Percentiles rank a stretch among this genome's conserved stretches.
Evolutionary conservation across 2,888 invertebrate genomes (phyloP).

Genomic region (Agrochola circellaris): DNA sequence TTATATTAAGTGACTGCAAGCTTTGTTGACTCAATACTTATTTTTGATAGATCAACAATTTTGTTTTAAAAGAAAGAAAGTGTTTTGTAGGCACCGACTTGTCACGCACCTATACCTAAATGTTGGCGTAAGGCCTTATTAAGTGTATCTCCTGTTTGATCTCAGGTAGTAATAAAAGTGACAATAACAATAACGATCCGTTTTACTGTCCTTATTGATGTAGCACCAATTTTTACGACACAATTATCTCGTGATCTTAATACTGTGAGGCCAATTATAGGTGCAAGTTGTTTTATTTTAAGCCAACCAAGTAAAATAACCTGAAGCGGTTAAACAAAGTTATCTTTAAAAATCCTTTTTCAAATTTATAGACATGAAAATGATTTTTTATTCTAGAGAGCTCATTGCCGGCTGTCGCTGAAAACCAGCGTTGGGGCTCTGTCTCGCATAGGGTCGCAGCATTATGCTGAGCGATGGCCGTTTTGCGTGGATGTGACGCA

Average conservation of each 20-base stretch:
- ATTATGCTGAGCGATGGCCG: too few relatives aligned
- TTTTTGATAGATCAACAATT: neutral
- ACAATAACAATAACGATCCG: neutral
- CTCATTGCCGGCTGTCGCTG: too few relatives aligned
- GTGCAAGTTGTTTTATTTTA: neutral
- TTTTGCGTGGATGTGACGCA: too few relatives aligned
- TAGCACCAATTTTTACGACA: neutral
- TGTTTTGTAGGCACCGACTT: neutral
- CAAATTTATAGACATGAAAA: neutral
- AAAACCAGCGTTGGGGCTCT: too few relatives aligned
- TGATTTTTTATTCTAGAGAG: neutral
- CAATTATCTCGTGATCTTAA: neutral
- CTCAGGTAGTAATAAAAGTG: slow-evolving; percentile 21
- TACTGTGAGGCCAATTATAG: neutral
- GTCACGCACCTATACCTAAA: neutral
- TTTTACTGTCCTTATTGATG: neutral
- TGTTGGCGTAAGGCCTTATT: neutral
- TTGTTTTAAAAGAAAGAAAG: neutral
- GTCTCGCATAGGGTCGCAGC: too few relatives aligned
- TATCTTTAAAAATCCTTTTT: neutral
- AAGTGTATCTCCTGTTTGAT: slow-evolving; percentile 26
- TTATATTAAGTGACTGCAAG: neutral
- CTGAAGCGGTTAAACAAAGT: neutral
- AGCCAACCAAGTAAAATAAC: neutral
- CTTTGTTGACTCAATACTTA: neutral